Conservation (phyloP, 2,888 invertebrate genomes). For the Cheilosia pagana region DNA sequence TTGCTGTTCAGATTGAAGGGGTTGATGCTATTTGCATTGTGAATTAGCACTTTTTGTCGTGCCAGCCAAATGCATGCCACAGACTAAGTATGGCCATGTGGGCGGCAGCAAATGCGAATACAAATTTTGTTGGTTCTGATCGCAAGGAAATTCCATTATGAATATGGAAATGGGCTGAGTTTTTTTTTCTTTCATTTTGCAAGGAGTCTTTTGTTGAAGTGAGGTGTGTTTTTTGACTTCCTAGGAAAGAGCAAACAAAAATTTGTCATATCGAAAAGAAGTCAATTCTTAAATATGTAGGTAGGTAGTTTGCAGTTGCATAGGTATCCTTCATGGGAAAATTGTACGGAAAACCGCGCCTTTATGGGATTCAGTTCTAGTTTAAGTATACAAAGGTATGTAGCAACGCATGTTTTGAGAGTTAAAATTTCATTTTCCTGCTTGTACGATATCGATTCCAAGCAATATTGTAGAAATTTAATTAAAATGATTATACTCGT, state of each 20-base stretch:
- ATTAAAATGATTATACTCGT: slow-evolving; percentile 21
- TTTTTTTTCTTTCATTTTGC: neutral
- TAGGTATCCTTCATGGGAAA: too few species aligned
- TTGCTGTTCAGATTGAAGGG: neutral
- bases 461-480: slow-evolving; percentile 18
- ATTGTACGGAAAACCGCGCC: too few species aligned
- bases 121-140: slow-evolving; percentile 4
- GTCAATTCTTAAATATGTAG: too few species aligned
- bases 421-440: neutral
- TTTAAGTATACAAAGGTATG: too few species aligned
- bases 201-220: neutral
- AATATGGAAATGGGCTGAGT: neutral
- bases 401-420: too few species aligned
- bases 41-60: slow-evolving; percentile 25
- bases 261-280: too few species aligned
- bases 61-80: neutral
- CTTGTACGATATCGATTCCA: neutral
- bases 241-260: too few species aligned
- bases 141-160: neutral
- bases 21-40: slow-evolving; percentile 28
- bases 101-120: neutral
- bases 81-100: neutral
- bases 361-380: too few species aligned
- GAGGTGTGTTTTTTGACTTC: too few species aligned
- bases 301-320: too few species aligned